Evolutionary conservation across 1,140 invertebrate genomes (phyloP).

Genomic region (Zaprionus lachaisei): DNA sequence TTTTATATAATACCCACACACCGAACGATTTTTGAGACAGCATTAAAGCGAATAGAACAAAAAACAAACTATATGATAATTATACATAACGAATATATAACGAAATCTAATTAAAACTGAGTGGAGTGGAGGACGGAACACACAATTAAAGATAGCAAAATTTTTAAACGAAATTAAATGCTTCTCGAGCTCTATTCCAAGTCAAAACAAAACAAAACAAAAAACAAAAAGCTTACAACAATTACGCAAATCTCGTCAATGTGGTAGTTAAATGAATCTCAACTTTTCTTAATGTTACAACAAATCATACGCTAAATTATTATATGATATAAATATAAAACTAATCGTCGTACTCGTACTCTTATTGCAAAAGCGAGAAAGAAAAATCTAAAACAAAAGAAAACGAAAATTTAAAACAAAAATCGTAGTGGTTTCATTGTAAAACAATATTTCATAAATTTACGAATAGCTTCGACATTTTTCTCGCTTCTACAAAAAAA

Average conservation of each 20-base stretch:
- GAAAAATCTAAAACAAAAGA: slow-evolving; percentile 36
- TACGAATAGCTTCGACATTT: slow-evolving; percentile 55
- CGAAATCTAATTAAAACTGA: slow-evolving; percentile 37
- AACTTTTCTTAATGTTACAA: slow-evolving; percentile 80
- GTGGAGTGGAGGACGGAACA: slow-evolving; percentile 25
- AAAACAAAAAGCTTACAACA: slow-evolving; percentile 54
- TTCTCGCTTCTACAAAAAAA: slow-evolving; percentile 57
- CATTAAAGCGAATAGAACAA: slow-evolving; percentile 15
- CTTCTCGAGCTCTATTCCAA: slow-evolving; percentile 58
- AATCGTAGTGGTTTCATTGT: slow-evolving; percentile 83
- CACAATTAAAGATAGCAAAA: slow-evolving; percentile 66
- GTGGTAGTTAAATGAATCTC: slow-evolving; percentile 83
- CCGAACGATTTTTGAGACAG: slow-evolving; percentile 43
- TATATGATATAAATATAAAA: slow-evolving; percentile 30
- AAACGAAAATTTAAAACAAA: slow-evolving; percentile 54
- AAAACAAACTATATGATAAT: slow-evolving; percentile 53
- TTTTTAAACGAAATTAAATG: slow-evolving; percentile 73
- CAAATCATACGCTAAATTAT: slow-evolving; percentile 64
- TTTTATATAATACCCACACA: slow-evolving; percentile 62
- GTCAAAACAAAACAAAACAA: slow-evolving; percentile 30
- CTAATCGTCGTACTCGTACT: slow-evolving; percentile 42
- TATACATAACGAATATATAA: slow-evolving; percentile 58
- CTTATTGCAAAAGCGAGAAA: slow-evolving; percentile 35
- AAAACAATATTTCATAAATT: slow-evolving; percentile 79
- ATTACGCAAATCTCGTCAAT: slow-evolving; percentile 71